phyloP scores from a whole-genome alignment of 2,797 vertebrate genomes.

The Parambassis ranga region DNA sequence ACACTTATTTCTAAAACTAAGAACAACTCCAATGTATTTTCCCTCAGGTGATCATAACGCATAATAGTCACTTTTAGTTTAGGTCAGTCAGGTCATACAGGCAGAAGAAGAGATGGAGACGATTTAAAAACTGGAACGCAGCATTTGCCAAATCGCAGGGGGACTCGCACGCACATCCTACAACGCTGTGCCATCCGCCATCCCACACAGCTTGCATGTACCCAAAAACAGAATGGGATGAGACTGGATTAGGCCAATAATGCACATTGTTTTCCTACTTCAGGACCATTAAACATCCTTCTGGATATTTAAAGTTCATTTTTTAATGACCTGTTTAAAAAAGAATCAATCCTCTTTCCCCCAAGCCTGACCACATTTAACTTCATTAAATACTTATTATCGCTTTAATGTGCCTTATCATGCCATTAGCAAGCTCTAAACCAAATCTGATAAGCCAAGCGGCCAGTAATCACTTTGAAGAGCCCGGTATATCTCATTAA shows the following conservation, averaged over 20 bases:
- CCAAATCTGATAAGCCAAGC: constrained; percentile 68
- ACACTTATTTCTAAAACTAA: neutral
- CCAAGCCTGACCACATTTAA: constrained; percentile 42
- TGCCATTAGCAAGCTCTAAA: constrained; percentile 63
- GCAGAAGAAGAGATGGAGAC: constrained; percentile 1
- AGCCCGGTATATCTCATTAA: constrained; percentile 49
- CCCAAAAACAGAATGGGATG: constrained; percentile 28
- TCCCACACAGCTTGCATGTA: constrained; percentile 5
- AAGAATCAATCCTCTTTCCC: constrained; percentile 34
- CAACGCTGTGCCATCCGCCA: neutral
- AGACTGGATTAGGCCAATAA: constrained; percentile 16
- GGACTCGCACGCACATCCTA: constrained; percentile 27
- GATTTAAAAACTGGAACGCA: constrained; percentile 22
- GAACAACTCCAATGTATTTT: neutral
- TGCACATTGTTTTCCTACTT: neutral
- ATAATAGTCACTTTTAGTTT: neutral
- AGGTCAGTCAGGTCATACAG: neutral
- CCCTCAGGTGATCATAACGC: neutral
- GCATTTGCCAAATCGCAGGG: constrained; percentile 15
- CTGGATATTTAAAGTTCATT: constrained; percentile 27
- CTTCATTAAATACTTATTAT: constrained; percentile 73
- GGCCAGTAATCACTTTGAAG: constrained; percentile 62
- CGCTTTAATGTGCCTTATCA: constrained; percentile 68
- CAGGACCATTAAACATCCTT: constrained; percentile 17
- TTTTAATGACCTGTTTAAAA: constrained; percentile 44